Evolutionary conservation across 2,888 invertebrate species (phyloP).

Genomic region (Automeris io): DNA sequence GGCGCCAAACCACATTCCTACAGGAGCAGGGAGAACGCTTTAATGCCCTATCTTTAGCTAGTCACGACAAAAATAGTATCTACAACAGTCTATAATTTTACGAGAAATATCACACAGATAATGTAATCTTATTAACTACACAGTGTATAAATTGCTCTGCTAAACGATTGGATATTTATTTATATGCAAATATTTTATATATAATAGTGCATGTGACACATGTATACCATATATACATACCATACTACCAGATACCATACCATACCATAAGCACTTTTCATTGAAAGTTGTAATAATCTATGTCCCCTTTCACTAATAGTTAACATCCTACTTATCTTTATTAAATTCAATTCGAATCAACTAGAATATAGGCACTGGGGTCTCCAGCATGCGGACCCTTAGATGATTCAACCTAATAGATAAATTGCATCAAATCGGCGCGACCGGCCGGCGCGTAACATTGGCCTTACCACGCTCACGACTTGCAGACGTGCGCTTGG

Average conservation of each 20-base stretch:
- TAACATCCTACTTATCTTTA: conserved; percentile 60
- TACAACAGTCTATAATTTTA: conserved; percentile 37
- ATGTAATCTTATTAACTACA: conserved; percentile 17
- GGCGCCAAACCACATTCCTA: conserved; percentile 71
- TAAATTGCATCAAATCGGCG: conserved; percentile 61
- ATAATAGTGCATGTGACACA: conserved; percentile 1
- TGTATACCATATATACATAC: not conserved
- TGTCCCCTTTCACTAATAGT: conserved; percentile 56
- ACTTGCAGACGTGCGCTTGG: conserved; percentile 53
- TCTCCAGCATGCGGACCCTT: conserved; percentile 55
- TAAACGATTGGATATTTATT: conserved; percentile 16
- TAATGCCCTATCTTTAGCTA: conserved; percentile 54
- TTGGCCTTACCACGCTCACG: conserved; percentile 71
- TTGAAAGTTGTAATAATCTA: conserved; percentile 26
- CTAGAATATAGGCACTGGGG: conserved; percentile 44
- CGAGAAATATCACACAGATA: conserved; percentile 41
- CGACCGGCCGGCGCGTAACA: conserved; percentile 61
- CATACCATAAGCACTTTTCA: conserved; percentile 19
- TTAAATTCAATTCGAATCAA: conserved; percentile 47
- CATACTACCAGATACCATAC: not conserved
- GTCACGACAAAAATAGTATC: conserved; percentile 52
- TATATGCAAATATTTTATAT: conserved; percentile 13
- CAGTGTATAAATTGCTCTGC: not conserved
- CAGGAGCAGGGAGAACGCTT: conserved; percentile 58
- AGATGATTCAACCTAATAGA: conserved; percentile 64